Conservation (phyloP, 2,113 vertebrate genomes). For the Mola mola region DNA sequence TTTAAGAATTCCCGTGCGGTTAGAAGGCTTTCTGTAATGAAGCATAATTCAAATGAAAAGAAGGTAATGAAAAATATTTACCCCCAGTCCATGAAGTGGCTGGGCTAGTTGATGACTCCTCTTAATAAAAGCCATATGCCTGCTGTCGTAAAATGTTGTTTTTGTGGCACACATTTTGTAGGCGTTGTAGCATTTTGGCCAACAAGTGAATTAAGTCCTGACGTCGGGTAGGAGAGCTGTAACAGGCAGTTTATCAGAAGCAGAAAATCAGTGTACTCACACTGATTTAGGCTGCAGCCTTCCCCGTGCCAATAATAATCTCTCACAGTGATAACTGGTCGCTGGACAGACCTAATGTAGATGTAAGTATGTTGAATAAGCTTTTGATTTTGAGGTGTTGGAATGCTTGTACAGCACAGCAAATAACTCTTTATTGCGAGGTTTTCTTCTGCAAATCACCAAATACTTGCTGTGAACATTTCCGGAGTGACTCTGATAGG, state of each 20-base stretch:
- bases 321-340: conserved; percentile 32
- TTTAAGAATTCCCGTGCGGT: conserved; percentile 73
- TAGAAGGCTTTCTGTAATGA: conserved; percentile 71
- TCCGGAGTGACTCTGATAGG: background rate
- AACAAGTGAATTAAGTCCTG: conserved; percentile 57
- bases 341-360: background rate
- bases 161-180: conserved; percentile 59
- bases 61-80: conserved; percentile 77
- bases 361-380: conserved; percentile 10
- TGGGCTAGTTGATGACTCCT: conserved; percentile 66
- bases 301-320: conserved; percentile 24
- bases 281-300: conserved; percentile 22
- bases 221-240: conserved; percentile 16
- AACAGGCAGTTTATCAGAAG: conserved; percentile 36
- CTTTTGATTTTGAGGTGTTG: conserved; percentile 33
- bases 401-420: background rate
- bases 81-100: conserved; percentile 68
- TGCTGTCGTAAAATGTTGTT: conserved; percentile 68
- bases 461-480: conserved; percentile 13
- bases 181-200: conserved; percentile 39
- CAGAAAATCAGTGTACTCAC: conserved; percentile 14
- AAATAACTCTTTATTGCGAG: background rate
- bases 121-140: conserved; percentile 76
- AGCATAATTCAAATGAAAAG: conserved; percentile 70
- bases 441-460: background rate